These are phyloP conservation scores for Subacronicta megacephala DNA, from an alignment of 2,888 invertebrate genomes.

Conservation along the genomic window DNA sequence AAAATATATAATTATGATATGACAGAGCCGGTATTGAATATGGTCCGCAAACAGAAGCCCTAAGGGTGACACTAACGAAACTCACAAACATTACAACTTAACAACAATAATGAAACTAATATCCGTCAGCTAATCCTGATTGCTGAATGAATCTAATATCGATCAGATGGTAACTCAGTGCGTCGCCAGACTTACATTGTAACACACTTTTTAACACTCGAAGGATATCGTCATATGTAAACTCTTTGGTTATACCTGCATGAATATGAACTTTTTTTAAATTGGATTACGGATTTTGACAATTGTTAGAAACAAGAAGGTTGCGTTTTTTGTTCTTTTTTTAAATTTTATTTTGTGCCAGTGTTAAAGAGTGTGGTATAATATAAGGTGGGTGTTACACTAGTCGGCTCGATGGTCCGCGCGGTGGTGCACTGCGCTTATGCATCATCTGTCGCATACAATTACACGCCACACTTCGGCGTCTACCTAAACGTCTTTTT, in stretches of 20 bases:
- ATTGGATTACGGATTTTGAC: too few relatives aligned
- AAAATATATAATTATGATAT: constrained; percentile 29
- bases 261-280: constrained; percentile 9
- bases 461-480: constrained; percentile 68
- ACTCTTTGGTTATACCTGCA: constrained; percentile 10
- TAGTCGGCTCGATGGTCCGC: constrained; percentile 53
- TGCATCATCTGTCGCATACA: constrained; percentile 66
- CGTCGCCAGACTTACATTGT: constrained; percentile 62
- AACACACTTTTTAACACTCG: constrained; percentile 55
- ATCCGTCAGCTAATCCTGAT: constrained; percentile 83
- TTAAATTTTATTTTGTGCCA: neutral
- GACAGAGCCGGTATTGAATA: constrained; percentile 53
- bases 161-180: constrained; percentile 85
- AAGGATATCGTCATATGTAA: neutral
- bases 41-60: constrained; percentile 73
- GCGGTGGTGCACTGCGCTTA: constrained; percentile 55
- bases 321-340: constrained; percentile 1
- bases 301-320: too few relatives aligned
- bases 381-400: constrained; percentile 37
- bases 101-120: constrained; percentile 86
- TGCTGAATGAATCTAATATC: constrained; percentile 87
- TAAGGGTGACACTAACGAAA: constrained; percentile 81
- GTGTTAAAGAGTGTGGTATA: constrained; percentile 23
- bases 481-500: constrained; percentile 79
- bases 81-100: constrained; percentile 79